Base-by-base conservation (phyloP, 2,888 invertebrate genomes). In the Ptycholaimellus sp. region DNA sequence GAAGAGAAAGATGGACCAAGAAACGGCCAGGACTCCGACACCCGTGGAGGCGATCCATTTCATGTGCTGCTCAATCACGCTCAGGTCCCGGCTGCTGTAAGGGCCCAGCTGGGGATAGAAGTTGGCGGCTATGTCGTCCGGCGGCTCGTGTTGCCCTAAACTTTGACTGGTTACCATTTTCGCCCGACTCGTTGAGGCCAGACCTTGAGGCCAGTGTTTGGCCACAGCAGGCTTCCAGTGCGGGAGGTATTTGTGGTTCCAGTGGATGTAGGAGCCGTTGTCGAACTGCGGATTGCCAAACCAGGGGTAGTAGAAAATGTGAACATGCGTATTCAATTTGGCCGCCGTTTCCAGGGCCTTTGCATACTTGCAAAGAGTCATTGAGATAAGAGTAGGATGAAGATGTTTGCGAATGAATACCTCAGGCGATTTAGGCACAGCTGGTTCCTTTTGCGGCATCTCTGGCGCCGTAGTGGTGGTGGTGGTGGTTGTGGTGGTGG, bases 11-110 rank as follows among this genome's bases (percentile, higher is more conserved):
- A n/a, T n/a, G n/a, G n/a, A 67, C 71, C 61, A 72, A 21, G 63
- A 69, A 11, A 68, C 61, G 3, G 65, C 62, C 7, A 70, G 48
- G 9, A 71, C 70, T 28, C 71, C 65, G 41, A 70, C 64, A 35
- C 71, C 70, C 33, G 69, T 63, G 31, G 61, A 62, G 33, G 62
- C 60, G 13, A 73, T 64, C 54, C 70, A 68, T 44, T 64, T 59
- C 64, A 73, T 70, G 46, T 73, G 73, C 36, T 63, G 57, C 19
- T 64, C 58, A 25, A 72, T 42, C 13, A 43, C 43, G 9, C 13
- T 35, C 3, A 37, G 37, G 38, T 49, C 44, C 13, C 44, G 35
- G 27, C 44, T 44, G 30, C 68, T 68, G 52, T 69, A 69, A 27
- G 65, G 60, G 2, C 68, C 69, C 11, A 68, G 50, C 30, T 52